A percentile compares a stretch with the other conserved stretches of the same genome.
Evolutionary conservation across 92 coral and sea anemone genomes (phyloP).

Genomic region (Zoanthus gigantus): DNA sequence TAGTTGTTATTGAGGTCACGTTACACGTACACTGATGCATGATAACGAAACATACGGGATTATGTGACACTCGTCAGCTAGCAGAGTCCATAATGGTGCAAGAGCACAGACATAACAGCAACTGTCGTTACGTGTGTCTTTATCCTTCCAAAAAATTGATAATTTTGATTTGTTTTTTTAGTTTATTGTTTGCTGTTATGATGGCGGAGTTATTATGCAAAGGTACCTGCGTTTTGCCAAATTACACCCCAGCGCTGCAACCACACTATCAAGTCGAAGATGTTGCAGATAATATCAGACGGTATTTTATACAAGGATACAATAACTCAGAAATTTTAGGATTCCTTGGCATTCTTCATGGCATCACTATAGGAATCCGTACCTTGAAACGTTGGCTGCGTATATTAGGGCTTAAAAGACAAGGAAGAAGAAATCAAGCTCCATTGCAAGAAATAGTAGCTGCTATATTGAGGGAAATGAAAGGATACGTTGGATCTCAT

Average conservation of each 20-base stretch:
- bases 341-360: constrained; percentile 38
- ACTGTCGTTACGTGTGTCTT: background rate
- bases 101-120: background rate
- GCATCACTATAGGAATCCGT: constrained; percentile 43
- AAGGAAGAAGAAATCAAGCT: constrained; percentile 39
- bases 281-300: constrained; percentile 3
- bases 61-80: background rate
- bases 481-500: constrained; percentile 52
- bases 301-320: constrained; percentile 33
- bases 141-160: background rate
- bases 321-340: constrained; percentile 26
- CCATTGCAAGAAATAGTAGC: constrained; percentile 39
- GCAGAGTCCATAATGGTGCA: background rate
- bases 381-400: background rate
- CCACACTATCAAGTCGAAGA: background rate
- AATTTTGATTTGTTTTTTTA: background rate
- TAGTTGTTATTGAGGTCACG: background rate
- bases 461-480: constrained; percentile 56
- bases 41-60: background rate
- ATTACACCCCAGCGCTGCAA: constrained; percentile 40
- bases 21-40: background rate
- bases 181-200: background rate
- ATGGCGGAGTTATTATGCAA: background rate
- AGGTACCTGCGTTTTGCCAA: constrained; percentile 43
- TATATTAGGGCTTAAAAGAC: background rate